A percentile compares a stretch with the other conserved stretches of the same genome.
Evolutionary conservation across 1,140 invertebrate genomes (phyloP).

Genomic region (Lucilia sericata): DNA sequence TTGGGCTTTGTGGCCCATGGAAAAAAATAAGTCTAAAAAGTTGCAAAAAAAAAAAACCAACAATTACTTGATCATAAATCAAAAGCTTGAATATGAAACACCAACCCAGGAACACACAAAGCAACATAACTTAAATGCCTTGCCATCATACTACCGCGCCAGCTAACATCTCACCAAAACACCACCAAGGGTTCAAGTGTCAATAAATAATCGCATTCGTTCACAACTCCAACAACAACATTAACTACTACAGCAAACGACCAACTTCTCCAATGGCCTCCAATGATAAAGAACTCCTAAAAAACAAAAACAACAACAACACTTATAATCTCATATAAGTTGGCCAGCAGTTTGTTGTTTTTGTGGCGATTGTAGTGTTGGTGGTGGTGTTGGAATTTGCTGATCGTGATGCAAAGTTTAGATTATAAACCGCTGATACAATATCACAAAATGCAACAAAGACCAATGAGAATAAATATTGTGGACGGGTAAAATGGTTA

Average conservation of each 20-base stretch:
- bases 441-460: slow-evolving; percentile 36
- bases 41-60: slow-evolving; percentile 58
- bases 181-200: slow-evolving; percentile 60
- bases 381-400: slow-evolving; percentile 54
- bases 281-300: slow-evolving; percentile 4
- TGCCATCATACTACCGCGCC: slow-evolving; percentile 9
- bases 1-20: background rate
- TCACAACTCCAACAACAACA: background rate
- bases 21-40: background rate
- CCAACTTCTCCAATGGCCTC: slow-evolving; percentile 16
- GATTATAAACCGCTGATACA: slow-evolving; percentile 57
- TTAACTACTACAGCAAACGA: background rate
- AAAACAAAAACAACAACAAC: slow-evolving; percentile 27
- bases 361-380: no score
- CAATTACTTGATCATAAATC: slow-evolving; percentile 68
- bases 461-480: background rate
- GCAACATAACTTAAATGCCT: slow-evolving; percentile 35
- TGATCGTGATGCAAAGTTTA: slow-evolving; percentile 57
- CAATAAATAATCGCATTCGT: slow-evolving; percentile 65
- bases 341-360: slow-evolving; percentile 34
- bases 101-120: background rate
- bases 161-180: background rate
- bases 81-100: slow-evolving; percentile 55
- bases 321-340: slow-evolving; percentile 32
- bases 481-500: background rate